These are phyloP conservation scores for Tringa solitaria DNA, from an alignment of 2,113 vertebrate genomes.

Conservation along the genomic window DNA sequence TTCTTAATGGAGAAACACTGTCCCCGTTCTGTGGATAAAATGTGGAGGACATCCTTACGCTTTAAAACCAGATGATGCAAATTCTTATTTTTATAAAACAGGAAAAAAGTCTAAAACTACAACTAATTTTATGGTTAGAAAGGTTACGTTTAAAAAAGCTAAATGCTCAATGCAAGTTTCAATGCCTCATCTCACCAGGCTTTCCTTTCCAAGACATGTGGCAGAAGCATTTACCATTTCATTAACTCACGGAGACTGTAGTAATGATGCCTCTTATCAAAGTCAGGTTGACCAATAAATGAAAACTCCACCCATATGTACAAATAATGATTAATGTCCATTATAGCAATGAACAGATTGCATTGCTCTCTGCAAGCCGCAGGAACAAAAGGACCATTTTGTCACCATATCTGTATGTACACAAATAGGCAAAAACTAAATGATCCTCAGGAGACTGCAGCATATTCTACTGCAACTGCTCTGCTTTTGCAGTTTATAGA, in stretches of 20 bases:
- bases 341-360: background rate
- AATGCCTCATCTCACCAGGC: background rate
- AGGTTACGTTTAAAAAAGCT: background rate
- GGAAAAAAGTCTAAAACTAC: background rate
- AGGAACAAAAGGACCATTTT: slow-evolving; percentile 8
- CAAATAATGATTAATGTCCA: background rate
- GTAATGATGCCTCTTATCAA: slow-evolving; percentile 10
- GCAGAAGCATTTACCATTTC: slow-evolving; percentile 33
- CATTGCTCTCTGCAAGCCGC: background rate
- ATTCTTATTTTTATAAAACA: background rate
- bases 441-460: background rate
- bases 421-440: background rate
- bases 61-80: background rate
- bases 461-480: background rate
- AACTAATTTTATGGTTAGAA: background rate
- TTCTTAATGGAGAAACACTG: background rate
- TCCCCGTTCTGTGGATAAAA: background rate
- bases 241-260: background rate
- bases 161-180: background rate
- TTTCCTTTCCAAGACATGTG: background rate
- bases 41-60: background rate
- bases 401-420: background rate
- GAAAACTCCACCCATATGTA: background rate
- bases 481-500: background rate
- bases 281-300: slow-evolving; percentile 25